Evolutionary conservation across 2,888 invertebrate species (phyloP).

Genomic region (Orthosia incerta): DNA sequence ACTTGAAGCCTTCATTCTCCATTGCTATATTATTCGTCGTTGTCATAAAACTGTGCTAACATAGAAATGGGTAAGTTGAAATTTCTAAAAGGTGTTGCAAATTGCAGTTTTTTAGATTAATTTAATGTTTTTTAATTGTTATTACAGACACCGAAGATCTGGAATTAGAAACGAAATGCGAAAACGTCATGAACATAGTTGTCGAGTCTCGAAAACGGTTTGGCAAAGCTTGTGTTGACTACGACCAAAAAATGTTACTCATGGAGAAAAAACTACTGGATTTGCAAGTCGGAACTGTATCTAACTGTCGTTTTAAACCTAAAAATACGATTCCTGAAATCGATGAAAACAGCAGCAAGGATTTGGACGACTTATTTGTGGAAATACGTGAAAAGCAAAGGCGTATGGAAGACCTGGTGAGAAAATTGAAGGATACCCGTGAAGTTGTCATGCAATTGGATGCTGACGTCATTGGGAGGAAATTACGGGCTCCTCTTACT

Average conservation of each 20-base stretch:
- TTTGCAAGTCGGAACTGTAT: conserved; percentile 78
- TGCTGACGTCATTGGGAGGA: conserved; percentile 74
- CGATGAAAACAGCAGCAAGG: conserved; percentile 72
- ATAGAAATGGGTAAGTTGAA: conserved; percentile 50
- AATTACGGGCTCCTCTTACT: conserved; percentile 76
- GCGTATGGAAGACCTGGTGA: conserved; percentile 73
- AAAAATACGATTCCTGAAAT: conserved; percentile 72
- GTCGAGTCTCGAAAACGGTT: conserved; percentile 87
- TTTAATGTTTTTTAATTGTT: not conserved
- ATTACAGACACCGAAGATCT: conserved; percentile 75
- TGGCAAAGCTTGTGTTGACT: conserved; percentile 82
- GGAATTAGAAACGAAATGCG: conserved; percentile 80
- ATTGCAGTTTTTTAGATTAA: no score
- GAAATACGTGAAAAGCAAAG: conserved; percentile 74
- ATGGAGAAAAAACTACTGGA: conserved; percentile 83
- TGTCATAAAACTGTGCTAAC: not conserved
- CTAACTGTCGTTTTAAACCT: conserved; percentile 78
- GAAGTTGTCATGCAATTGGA: conserved; percentile 79
- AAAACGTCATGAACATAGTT: conserved; percentile 85
- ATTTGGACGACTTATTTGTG: conserved; percentile 75
- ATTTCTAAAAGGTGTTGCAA: not conserved
- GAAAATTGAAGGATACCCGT: conserved; percentile 76
- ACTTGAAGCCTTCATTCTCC: not conserved
- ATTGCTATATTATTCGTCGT: not conserved
- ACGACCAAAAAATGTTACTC: conserved; percentile 78